phyloP scores from a whole-genome alignment of 2,888 invertebrate species.

The Periphyllus acericola region DNA sequence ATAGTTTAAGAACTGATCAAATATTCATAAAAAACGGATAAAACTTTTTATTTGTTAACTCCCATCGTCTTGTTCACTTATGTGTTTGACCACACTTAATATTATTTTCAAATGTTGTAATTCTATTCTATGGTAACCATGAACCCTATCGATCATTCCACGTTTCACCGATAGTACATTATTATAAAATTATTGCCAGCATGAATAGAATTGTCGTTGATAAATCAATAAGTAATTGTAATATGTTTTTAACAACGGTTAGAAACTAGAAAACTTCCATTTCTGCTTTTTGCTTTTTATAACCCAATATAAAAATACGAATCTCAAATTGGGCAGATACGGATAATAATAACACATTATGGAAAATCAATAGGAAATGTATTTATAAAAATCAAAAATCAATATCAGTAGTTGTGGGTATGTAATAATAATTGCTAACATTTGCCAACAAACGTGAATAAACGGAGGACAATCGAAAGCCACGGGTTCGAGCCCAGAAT shows the following conservation, averaged over 20 bases:
- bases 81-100: background rate
- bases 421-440: too few species aligned
- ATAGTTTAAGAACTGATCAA: slow-evolving; percentile 12
- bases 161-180: background rate
- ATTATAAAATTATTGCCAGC: background rate
- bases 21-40: slow-evolving; percentile 1
- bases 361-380: too few species aligned
- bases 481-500: too few species aligned
- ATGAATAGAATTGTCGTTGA: background rate
- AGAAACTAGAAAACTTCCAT: background rate
- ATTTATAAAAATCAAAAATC: too few species aligned
- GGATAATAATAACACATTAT: too few species aligned
- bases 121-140: background rate
- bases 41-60: slow-evolving; percentile 4
- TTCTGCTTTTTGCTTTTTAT: background rate
- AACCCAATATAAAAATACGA: too few species aligned
- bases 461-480: too few species aligned
- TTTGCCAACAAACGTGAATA: too few species aligned
- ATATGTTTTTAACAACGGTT: background rate
- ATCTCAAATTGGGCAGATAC: too few species aligned
- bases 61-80: background rate
- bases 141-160: background rate
- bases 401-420: too few species aligned
- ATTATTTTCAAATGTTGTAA: background rate
- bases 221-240: background rate